phyloP scores from a whole-genome alignment of 2,113 vertebrate species.

The Pangasianodon gigas region DNA sequence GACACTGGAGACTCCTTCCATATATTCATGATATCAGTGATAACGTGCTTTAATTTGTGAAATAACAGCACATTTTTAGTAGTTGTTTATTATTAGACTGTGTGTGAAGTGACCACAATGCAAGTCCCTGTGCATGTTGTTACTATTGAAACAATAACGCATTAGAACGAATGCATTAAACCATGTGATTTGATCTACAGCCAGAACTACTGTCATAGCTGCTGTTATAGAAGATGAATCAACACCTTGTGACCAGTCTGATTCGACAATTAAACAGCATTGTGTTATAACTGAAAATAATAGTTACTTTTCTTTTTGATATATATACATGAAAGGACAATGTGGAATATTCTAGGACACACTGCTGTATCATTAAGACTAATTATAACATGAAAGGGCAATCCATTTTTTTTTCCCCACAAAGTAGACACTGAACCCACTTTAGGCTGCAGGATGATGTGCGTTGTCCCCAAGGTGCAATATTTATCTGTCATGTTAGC shows the following conservation, averaged over 20 bases:
- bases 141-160: not conserved
- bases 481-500: slow-evolving; percentile 39
- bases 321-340: not conserved
- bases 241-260: not conserved
- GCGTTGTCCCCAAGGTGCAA: not conserved
- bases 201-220: not conserved
- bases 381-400: not conserved
- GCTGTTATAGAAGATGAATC: not conserved
- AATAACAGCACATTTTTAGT: not conserved
- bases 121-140: not conserved
- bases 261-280: not conserved
- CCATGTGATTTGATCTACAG: not conserved
- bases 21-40: not conserved
- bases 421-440: not conserved
- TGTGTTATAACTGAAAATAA: not conserved
- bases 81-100: not conserved
- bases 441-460: not conserved
- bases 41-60: not conserved
- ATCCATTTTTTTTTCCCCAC: not conserved
- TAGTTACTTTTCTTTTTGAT: not conserved
- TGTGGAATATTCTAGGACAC: not conserved
- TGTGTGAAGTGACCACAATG: not conserved
- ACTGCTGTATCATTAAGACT: not conserved
- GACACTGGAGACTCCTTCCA: not conserved
- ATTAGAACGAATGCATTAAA: not conserved